These are phyloP conservation scores for Hippocampus guttulatus DNA, from an alignment of 2,113 vertebrate genomes.

Conservation along the genomic window DNA sequence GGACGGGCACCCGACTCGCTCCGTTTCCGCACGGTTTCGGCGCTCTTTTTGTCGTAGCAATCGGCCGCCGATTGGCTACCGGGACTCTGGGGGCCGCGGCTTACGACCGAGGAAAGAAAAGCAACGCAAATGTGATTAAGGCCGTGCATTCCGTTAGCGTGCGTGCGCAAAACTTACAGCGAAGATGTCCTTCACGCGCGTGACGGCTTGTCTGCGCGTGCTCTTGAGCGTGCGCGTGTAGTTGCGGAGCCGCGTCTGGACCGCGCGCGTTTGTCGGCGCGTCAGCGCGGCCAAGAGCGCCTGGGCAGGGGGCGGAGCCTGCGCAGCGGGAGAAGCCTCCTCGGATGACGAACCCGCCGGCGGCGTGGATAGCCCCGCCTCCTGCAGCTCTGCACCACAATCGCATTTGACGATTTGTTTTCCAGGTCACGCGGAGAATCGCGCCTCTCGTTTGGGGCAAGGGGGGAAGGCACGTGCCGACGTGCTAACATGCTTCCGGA, in stretches of 20 bases:
- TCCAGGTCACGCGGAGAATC: too few species aligned
- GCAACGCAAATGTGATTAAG: too few species aligned
- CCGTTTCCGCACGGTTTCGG: slow-evolving; percentile 54
- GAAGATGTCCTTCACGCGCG: slow-evolving; percentile 89
- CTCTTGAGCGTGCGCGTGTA: too few species aligned
- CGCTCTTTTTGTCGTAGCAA: slow-evolving; percentile 37
- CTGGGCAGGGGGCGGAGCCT: slow-evolving; percentile 75
- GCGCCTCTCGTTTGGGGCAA: too few species aligned
- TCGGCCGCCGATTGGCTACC: slow-evolving; percentile 1
- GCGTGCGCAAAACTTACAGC: slow-evolving; percentile 65
- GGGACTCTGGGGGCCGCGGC: slow-evolving; percentile 11
- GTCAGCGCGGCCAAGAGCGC: slow-evolving; percentile 89
- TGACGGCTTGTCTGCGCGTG: slow-evolving; percentile 79
- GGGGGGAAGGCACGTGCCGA: too few species aligned
- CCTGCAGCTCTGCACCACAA: slow-evolving; percentile 79
- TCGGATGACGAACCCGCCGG: slow-evolving; percentile 63
- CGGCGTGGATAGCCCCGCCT: slow-evolving; percentile 85
- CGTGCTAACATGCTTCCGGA: too few species aligned
- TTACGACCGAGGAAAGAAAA: slow-evolving; percentile 1
- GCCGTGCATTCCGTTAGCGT: background rate
- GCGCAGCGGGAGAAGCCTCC: slow-evolving; percentile 52
- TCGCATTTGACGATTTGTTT: too few species aligned
- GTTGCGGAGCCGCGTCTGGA: slow-evolving; percentile 86
- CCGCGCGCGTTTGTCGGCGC: slow-evolving; percentile 84
- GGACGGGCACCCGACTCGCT: slow-evolving; percentile 40